These are phyloP conservation scores for Actias luna DNA, from an alignment of 2,888 invertebrate species.

Conservation along the genomic window DNA sequence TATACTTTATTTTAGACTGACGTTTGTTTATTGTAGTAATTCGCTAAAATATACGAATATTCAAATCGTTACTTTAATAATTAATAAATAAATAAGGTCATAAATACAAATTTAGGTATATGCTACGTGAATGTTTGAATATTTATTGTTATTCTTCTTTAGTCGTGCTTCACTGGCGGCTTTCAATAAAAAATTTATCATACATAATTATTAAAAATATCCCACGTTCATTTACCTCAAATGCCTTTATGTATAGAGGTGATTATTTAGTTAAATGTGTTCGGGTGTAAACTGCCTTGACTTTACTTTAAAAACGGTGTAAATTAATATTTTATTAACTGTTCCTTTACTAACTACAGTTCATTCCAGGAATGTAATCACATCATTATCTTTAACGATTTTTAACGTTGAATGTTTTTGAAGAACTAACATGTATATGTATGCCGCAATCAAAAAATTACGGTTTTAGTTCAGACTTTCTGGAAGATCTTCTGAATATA, in stretches of 20 bases:
- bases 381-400: background rate
- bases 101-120: background rate
- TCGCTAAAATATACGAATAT: constrained; percentile 28
- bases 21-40: constrained; percentile 16
- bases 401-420: too few relatives aligned
- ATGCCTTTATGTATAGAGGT: too few relatives aligned
- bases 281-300: background rate
- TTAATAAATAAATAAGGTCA: constrained; percentile 2
- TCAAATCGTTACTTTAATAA: constrained; percentile 21
- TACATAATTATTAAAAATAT: too few relatives aligned
- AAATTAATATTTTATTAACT: background rate
- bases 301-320: background rate
- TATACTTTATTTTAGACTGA: constrained; percentile 31
- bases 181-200: too few relatives aligned
- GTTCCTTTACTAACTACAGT: background rate
- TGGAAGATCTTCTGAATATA: background rate
- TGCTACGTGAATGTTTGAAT: background rate
- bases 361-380: background rate
- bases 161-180: too few relatives aligned
- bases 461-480: too few relatives aligned
- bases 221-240: too few relatives aligned
- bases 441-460: too few relatives aligned
- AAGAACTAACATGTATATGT: too few relatives aligned
- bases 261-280: background rate
- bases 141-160: background rate